These are phyloP conservation scores for Cololabis saira DNA, from an alignment of 2,113 vertebrate genomes.

Conservation along the genomic window DNA sequence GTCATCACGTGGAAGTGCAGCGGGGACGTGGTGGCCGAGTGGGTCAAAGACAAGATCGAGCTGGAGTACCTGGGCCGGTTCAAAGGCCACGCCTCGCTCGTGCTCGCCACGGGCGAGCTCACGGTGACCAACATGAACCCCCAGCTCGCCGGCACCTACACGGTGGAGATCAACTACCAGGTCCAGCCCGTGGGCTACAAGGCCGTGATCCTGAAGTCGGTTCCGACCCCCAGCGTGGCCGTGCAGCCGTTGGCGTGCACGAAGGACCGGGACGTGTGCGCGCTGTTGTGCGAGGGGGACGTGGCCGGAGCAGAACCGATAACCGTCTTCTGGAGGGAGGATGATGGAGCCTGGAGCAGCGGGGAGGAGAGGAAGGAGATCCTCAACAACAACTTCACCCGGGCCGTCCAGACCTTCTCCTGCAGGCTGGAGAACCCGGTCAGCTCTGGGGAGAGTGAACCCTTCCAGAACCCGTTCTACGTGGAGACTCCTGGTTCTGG, in stretches of 20 bases:
- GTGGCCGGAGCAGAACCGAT: neutral
- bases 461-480: rapidly evolving
- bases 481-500: rapidly evolving
- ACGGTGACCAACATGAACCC: rapidly evolving
- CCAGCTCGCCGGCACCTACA: neutral
- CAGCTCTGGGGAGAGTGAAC: rapidly evolving
- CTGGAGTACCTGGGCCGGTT: rapidly evolving
- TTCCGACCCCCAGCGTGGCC: neutral
- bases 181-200: rapidly evolving
- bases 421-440: neutral
- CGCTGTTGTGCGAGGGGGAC: neutral
- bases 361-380: rapidly evolving
- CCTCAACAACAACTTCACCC: rapidly evolving
- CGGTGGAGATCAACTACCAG: neutral
- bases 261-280: rapidly evolving
- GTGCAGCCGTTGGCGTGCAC: neutral
- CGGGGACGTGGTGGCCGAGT: neutral
- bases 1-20: constrained; percentile 23
- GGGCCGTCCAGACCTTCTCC: rapidly evolving
- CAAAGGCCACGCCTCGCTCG: rapidly evolving
- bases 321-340: neutral
- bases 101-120: rapidly evolving
- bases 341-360: rapidly evolving
- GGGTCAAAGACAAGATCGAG: rapidly evolving
- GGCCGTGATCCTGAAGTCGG: neutral